Base-by-base conservation (phyloP, 2,888 invertebrate genomes). In the Mythimna lalbum region DNA sequence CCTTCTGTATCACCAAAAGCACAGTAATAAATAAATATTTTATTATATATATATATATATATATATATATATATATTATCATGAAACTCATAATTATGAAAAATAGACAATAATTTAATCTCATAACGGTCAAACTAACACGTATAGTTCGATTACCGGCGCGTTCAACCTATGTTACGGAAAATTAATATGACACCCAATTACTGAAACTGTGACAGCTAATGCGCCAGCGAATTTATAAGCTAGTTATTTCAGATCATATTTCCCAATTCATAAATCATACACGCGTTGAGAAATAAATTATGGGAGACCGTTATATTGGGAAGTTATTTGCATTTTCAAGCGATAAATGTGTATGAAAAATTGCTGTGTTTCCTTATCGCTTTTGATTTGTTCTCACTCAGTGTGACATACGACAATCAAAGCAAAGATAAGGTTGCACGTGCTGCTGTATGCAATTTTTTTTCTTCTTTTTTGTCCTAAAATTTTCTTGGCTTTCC, bases 311-410 rank as follows among this genome's bases (percentile, higher is more conserved):
- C 36, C 52, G 52, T 63, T 31, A 49, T 64, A 62, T 69, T 50
- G 52, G 71, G 43, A 68, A 76, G 61, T 78, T 59, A 82, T 71
- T 80, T 74, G 73, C 73, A 74, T 76, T 74, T 74, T 52, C 61
- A 61, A 64, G 63, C 73, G 56, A 63, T 83, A 63, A 79, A 69
- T 49, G 55, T 63, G 63, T 70, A 56, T 74, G 70, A 76, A 77
- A 83, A 83, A 79, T 74, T 65, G 70, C 60, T 47, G 33, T 21
- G 31, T 60, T 76, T 69, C 21, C 74, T 84, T 84, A 84, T 84
- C 84, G 76, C 7, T 21, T 65, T 60, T 64, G 61, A 62, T 74
- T 68, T 66, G 59, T 78, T 76, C 66, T 72, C 73, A 72, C 27
- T 70, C 63, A 17, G 62, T 55, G 59, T 74, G 73, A 73, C 73